Evolutionary conservation across 2,113 vertebrate species (phyloP), one percentile per base, ranked within the genome.

Genomic region (Plecotus auritus): DNA sequence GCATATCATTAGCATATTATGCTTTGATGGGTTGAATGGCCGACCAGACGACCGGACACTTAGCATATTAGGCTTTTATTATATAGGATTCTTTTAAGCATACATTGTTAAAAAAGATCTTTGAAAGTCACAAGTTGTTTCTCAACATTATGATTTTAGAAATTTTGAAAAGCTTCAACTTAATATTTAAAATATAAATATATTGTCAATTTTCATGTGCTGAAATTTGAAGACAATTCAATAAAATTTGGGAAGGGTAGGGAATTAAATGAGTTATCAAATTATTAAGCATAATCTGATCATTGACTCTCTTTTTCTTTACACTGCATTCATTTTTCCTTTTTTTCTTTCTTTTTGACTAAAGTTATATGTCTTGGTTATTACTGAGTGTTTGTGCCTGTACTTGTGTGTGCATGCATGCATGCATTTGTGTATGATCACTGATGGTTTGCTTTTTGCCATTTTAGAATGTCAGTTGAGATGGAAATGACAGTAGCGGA

Each of bases 401-500:
- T 56, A n/a, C 28, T 45, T 82, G 9, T 73, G 14, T 49, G 28
- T 22, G 17, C 40, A 45, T 45, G 42, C 17, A 59, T n/a, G 22
- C 18, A 1, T 70, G 17, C 49, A 22, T 78, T 18, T 82, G 76
- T 32, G 45, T 61, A 1, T 42, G 42, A 64, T 88, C 45, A 84
- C 37, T 51, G 78, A 6, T 54, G 9, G 35, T 85, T 96, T 49
- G 18, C 22, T 86, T 95, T 92, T 74, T 96, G 86, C 88, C 81
- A 90, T 23, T 94, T 82, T 80, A n/a, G 7, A 92, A 67, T 92
- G 72, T 90, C 87, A 94, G 11, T 32, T 74, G 10, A 74, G 92
- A 74, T 40, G 56, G 51, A 94, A 91, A 94, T 97, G 90, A 93
- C 88, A 96, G 54, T 56, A 59, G 67, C 35, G 85, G 76, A 97